Percentiles rank a stretch among this genome's conserved stretches.
These are phyloP conservation scores for Anorthoa munda DNA, from an alignment of 2,888 invertebrate genomes.

Conservation along the genomic window DNA sequence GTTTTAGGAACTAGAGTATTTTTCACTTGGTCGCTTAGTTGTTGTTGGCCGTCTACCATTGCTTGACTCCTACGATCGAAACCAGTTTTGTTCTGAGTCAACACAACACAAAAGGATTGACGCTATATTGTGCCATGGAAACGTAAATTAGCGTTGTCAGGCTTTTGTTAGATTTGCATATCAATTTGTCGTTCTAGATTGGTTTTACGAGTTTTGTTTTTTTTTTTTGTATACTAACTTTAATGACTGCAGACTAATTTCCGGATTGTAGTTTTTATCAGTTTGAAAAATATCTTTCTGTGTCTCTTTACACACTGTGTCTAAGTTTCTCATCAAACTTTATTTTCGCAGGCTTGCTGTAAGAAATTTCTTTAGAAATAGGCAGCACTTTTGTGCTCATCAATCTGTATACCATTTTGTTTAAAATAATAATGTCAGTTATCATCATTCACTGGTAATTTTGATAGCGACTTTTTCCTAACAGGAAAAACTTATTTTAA, in stretches of 20 bases:
- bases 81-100: constrained; percentile 64
- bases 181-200: constrained; percentile 24
- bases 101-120: constrained; percentile 56
- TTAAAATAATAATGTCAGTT: background rate
- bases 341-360: too few relatives aligned
- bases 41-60: constrained; percentile 44
- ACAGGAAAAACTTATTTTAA: constrained; percentile 10
- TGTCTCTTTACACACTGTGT: too few relatives aligned
- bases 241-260: background rate
- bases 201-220: background rate
- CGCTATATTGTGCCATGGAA: constrained; percentile 49
- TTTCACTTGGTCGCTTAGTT: constrained; percentile 42
- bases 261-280: background rate
- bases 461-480: background rate
- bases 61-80: constrained; percentile 44
- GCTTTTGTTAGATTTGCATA: constrained; percentile 26
- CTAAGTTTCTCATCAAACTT: too few relatives aligned
- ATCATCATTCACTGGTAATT: background rate
- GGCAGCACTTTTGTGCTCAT: too few relatives aligned
- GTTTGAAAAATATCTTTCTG: background rate
- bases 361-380: too few relatives aligned
- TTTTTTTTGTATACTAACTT: background rate
- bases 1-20: constrained; percentile 14
- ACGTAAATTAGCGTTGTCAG: constrained; percentile 31
- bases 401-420: too few relatives aligned